A percentile compares a stretch with the other conserved stretches of the same genome.
Conservation (phyloP, 2,888 invertebrate species). For the Prionchulus punctatus region DNA sequence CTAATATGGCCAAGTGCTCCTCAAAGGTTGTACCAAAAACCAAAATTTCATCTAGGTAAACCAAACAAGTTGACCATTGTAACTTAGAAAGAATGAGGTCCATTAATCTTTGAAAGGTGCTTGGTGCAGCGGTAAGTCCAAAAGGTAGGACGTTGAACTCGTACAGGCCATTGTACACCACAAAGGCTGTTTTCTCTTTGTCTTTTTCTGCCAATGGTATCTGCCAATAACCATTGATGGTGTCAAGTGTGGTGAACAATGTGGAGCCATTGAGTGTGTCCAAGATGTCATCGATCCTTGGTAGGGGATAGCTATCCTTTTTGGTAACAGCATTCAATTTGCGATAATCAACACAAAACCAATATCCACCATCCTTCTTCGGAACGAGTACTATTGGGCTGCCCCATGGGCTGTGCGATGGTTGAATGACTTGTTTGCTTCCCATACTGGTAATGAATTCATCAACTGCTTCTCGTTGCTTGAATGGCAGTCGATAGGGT, state of each 20-base stretch:
- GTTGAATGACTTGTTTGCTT: conserved; percentile 1
- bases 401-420: neutral
- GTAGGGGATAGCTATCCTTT: conserved; percentile 4
- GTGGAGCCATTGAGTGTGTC: neutral
- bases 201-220: conserved; percentile 13
- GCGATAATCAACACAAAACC: neutral
- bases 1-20: neutral
- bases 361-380: neutral
- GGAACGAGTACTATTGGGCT: neutral
- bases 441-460: neutral
- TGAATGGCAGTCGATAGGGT: neutral
- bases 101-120: conserved; percentile 19
- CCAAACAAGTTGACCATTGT: conserved; percentile 15
- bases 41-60: conserved; percentile 20
- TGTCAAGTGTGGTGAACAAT: conserved; percentile 1
- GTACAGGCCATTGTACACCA: conserved; percentile 15
- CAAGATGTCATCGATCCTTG: neutral
- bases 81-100: conserved; percentile 14
- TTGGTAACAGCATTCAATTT: neutral
- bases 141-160: conserved; percentile 15
- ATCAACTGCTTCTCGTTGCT: neutral
- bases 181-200: conserved; percentile 18
- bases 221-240: conserved; percentile 14
- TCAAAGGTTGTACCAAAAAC: neutral
- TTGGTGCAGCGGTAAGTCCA: conserved; percentile 14